These are phyloP conservation scores for Oxyruncus cristatus DNA, from an alignment of 2,113 vertebrate species.

Conservation along the genomic window DNA sequence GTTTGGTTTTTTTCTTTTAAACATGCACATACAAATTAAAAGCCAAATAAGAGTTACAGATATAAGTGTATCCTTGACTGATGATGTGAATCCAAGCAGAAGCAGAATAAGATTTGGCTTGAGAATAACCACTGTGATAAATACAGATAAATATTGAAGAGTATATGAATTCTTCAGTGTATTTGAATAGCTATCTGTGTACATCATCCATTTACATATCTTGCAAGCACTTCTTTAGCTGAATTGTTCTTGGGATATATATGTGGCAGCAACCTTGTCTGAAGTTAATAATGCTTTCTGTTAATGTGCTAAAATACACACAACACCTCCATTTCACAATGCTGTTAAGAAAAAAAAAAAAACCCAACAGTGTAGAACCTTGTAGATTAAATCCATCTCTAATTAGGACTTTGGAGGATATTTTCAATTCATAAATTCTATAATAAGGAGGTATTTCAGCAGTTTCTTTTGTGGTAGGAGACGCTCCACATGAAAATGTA, in stretches of 20 bases:
- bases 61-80: background rate
- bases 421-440: constrained; percentile 27
- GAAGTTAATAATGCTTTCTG: background rate
- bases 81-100: background rate
- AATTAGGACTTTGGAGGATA: constrained; percentile 45
- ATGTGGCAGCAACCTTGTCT: background rate
- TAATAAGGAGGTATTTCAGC: constrained; percentile 11
- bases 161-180: background rate
- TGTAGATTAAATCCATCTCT: constrained; percentile 47
- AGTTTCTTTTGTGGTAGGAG: constrained; percentile 41
- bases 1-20: background rate
- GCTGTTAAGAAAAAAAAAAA: background rate
- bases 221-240: background rate
- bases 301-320: background rate
- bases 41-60: background rate
- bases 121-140: background rate
- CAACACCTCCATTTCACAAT: background rate
- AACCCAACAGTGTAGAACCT: background rate
- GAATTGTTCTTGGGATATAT: background rate
- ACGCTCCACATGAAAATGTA: background rate
- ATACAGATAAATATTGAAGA: background rate
- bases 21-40: background rate
- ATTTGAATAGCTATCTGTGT: background rate
- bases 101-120: background rate
- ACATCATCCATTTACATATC: background rate